Base-by-base conservation (phyloP, 1,140 invertebrate species). In the Lucilia cuprina region DNA sequence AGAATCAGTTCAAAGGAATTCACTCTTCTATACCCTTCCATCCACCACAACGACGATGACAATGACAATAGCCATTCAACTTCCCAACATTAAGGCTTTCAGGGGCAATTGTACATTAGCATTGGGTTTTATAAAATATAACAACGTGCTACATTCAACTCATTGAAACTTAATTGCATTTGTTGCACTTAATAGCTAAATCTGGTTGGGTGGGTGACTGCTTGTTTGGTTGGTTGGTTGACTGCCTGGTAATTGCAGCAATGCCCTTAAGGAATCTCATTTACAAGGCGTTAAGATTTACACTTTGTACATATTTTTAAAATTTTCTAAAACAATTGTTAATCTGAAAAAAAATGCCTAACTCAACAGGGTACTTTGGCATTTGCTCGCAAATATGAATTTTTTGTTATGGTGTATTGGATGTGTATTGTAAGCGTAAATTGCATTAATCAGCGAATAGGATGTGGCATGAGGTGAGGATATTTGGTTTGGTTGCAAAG, bases 81-180 rank as follows among this genome's bases (percentile, higher is more conserved):
- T 5, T 5, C 13, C 50, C 50, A 60, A n/a, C 13, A n/a, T 30
- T 30, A 30, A 30, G 25, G 25, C 2, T 5, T 60, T 17, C 17
- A 60, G 19, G 25, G 17, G 65, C 19, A 17, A n/a, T 21, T 17
- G n/a, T 10, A 70, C 8, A 21, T 5, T n/a, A 21, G 4, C 65
- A 17, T 2, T 17, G 13, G 1, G 13, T n/a, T n/a, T 17, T 17
- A 60, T 7, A 14, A 60, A 60, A 12, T 14, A n/a, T 60, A 60
- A 60, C 50, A 60, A n/a, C 50, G 13, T 12, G 50, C 50, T 10
- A 60, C 50, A 60, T 60, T 60, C 50, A 60, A 70, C 8, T 70
- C 65, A 70, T 70, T 70, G 65, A 80, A 78, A 80, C n/a, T 80
- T 80, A 80, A 80, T 80, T 80, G 77, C 77, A 80, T 80, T 80